Percentiles rank a stretch among this genome's conserved stretches.
Conservation (phyloP, 2,888 invertebrate species). For the Drymonia ruficornis region DNA sequence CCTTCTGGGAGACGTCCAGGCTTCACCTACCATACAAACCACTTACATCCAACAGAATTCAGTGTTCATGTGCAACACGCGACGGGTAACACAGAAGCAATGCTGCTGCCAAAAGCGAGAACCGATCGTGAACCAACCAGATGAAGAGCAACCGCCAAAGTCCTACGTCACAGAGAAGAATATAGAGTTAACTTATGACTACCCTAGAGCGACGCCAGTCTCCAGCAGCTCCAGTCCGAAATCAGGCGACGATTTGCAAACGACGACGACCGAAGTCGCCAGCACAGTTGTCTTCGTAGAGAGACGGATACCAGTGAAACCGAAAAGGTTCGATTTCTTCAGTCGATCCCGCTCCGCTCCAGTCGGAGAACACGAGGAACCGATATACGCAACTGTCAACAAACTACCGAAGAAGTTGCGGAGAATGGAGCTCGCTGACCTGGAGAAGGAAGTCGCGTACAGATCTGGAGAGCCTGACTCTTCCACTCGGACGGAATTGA, state of each 20-base stretch:
- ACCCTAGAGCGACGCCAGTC: conserved; percentile 74
- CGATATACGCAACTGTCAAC: conserved; percentile 81
- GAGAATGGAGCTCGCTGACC: conserved; percentile 75
- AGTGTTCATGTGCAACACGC: conserved; percentile 80
- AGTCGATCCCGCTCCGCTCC: conserved; percentile 81
- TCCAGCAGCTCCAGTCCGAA: conserved; percentile 65
- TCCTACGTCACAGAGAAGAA: conserved; percentile 80
- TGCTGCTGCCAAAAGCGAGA: conserved; percentile 72
- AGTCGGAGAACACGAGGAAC: conserved; percentile 78
- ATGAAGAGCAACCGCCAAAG: conserved; percentile 54
- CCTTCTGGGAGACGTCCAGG: conserved; percentile 87
- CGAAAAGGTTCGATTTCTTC: conserved; percentile 78
- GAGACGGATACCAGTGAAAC: conserved; percentile 75
- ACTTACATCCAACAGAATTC: conserved; percentile 80
- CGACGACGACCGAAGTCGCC: conserved; percentile 81
- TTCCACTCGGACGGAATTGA: conserved; percentile 71
- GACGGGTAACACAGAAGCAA: conserved; percentile 68
- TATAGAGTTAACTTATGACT: conserved; percentile 80
- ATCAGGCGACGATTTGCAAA: conserved; percentile 64
- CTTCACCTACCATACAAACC: conserved; percentile 71
- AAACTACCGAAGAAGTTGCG: conserved; percentile 79
- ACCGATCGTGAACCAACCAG: conserved; percentile 34
- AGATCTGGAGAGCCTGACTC: conserved; percentile 72
- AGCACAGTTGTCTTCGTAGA: conserved; percentile 82
- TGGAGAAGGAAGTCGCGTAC: conserved; percentile 79